phyloP scores from a whole-genome alignment of 2,888 invertebrate species.

The Pegoplata infirma region DNA sequence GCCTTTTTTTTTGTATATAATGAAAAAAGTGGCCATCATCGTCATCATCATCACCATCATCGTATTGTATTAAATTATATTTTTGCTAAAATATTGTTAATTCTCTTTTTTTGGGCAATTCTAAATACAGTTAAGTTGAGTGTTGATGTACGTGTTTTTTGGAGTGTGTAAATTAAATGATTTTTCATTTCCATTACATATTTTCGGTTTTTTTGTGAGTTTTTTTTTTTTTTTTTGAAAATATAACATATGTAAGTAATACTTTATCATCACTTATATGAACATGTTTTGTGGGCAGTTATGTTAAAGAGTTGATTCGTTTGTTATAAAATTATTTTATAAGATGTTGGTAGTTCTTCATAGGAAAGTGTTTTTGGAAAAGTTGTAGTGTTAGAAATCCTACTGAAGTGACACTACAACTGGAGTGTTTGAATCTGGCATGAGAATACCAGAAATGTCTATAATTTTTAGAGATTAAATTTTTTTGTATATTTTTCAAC shows the following conservation, averaged over 20 bases:
- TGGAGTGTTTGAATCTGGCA: too few species aligned
- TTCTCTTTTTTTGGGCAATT: neutral
- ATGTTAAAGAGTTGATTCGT: too few species aligned
- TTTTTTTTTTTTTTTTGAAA: neutral
- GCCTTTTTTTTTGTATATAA: too few species aligned
- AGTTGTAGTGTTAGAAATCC: too few species aligned
- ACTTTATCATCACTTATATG: conserved; percentile 19
- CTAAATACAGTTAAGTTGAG: neutral
- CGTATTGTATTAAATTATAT: conserved; percentile 43
- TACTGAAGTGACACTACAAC: too few species aligned
- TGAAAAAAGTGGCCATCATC: conserved; percentile 41
- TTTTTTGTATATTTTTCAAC: too few species aligned
- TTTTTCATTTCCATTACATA: conserved; percentile 43
- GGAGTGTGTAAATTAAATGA: conserved; percentile 42
- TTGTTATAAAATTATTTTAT: too few species aligned
- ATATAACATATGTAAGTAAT: conserved; percentile 30
- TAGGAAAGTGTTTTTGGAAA: too few species aligned
- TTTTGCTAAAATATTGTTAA: conserved; percentile 27
- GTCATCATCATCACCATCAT: conserved; percentile 41
- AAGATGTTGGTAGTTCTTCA: too few species aligned
- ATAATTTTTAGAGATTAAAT: too few species aligned
- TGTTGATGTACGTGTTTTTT: neutral
- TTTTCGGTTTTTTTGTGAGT: neutral
- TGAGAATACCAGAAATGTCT: too few species aligned
- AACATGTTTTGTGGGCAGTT: too few species aligned